Evolutionary conservation across 2,113 vertebrate species (phyloP).

Genomic region (Microcebus lehilahytsara): DNA sequence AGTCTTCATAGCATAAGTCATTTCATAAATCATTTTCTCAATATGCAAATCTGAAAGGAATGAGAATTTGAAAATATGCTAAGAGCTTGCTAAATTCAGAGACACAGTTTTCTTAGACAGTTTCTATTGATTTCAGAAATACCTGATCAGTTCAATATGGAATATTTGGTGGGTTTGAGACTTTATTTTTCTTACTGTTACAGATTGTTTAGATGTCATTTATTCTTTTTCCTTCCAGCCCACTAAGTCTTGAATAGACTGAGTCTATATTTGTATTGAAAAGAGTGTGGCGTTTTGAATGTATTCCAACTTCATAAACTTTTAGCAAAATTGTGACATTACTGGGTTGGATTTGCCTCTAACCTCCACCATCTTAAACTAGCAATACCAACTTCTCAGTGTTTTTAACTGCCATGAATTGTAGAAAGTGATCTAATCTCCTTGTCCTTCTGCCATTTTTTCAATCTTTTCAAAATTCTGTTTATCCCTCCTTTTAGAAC

Average conservation of each 20-base stretch:
- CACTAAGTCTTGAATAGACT: background rate
- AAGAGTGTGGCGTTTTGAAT: background rate
- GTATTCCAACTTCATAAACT: background rate
- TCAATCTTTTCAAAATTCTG: background rate
- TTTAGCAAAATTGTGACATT: background rate
- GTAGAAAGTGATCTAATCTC: background rate
- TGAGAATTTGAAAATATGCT: conserved; percentile 51
- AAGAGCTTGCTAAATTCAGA: background rate
- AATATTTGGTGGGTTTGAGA: background rate
- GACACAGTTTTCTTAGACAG: background rate
- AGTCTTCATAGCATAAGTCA: conserved; percentile 79
- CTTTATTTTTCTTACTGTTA: background rate
- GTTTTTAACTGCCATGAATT: background rate
- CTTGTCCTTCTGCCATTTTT: background rate
- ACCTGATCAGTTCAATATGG: background rate
- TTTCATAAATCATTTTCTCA: conserved; percentile 74
- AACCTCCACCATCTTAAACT: background rate
- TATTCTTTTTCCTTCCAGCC: background rate
- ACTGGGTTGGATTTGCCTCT: background rate
- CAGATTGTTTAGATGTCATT: background rate
- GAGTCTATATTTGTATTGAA: background rate
- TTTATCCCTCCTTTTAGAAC: background rate
- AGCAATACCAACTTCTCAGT: background rate
- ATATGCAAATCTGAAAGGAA: conserved; percentile 50
- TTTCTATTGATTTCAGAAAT: background rate